phyloP scores from a whole-genome alignment of 2,797 vertebrate species.

The Semaprochilodus insignis region DNA sequence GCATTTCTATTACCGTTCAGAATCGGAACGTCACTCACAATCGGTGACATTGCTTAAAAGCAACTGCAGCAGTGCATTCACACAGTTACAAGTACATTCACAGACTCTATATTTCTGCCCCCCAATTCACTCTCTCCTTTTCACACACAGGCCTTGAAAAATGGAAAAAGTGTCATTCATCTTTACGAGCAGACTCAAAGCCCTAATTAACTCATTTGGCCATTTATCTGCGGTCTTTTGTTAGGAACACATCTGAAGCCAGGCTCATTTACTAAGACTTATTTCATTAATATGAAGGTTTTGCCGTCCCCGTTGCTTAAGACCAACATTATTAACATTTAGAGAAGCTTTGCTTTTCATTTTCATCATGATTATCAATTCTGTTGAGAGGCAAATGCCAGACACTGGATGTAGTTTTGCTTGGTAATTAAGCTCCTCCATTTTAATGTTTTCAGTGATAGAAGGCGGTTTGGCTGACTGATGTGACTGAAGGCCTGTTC shows the following conservation, averaged over 20 bases:
- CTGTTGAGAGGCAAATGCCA: slow-evolving; percentile 11
- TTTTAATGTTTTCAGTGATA: slow-evolving; percentile 1
- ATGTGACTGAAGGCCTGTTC: background rate
- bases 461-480: background rate
- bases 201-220: slow-evolving; percentile 20
- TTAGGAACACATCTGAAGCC: slow-evolving; percentile 12
- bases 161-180: slow-evolving; percentile 34
- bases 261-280: slow-evolving; percentile 17
- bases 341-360: slow-evolving; percentile 4
- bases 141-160: slow-evolving; percentile 11
- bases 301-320: slow-evolving; percentile 7
- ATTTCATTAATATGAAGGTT: slow-evolving; percentile 18
- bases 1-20: slow-evolving; percentile 33
- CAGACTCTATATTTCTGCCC: background rate
- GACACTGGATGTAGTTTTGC: background rate
- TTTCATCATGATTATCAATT: slow-evolving; percentile 9
- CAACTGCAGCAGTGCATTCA: background rate
- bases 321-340: slow-evolving; percentile 35
- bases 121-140: background rate
- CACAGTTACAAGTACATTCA: background rate
- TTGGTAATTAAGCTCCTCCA: slow-evolving; percentile 5
- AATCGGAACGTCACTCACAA: slow-evolving; percentile 45
- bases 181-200: background rate
- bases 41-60: slow-evolving; percentile 36
- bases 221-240: slow-evolving; percentile 29